A percentile compares a stretch with the other conserved stretches of the same genome.
Evolutionary conservation across 1,140 invertebrate genomes (phyloP).

Genomic region (Gonioctena quinquepunctata): DNA sequence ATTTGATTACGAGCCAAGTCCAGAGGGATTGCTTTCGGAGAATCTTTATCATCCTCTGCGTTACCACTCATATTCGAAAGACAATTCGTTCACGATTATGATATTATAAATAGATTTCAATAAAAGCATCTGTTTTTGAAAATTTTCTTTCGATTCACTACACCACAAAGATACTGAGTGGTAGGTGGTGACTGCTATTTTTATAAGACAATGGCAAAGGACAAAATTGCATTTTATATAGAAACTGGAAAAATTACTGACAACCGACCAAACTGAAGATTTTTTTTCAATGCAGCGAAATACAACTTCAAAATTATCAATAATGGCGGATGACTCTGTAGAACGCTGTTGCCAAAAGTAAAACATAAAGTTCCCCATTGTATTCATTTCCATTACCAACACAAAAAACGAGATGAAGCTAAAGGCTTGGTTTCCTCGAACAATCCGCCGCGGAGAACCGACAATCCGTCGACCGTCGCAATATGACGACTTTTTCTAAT

Average conservation of each 20-base stretch:
- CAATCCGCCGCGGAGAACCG: too few relatives aligned
- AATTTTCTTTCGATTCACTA: neutral
- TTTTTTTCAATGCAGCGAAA: conserved; percentile 4
- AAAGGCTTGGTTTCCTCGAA: too few relatives aligned
- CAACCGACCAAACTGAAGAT: neutral
- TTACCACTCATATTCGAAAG: conserved; percentile 48
- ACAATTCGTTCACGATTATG: neutral
- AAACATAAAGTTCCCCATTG: too few relatives aligned
- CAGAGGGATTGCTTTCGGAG: conserved; percentile 47
- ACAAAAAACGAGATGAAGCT: too few relatives aligned
- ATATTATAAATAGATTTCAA: neutral
- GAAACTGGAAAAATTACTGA: neutral
- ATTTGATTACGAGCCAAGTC: conserved; percentile 51
- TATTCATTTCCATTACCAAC: neutral
- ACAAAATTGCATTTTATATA: neutral
- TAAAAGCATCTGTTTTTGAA: conserved; percentile 23
- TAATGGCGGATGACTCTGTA: conserved; percentile 12
- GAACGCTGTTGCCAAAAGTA: neutral
- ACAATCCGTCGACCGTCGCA: too few relatives aligned
- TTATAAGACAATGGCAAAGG: neutral
- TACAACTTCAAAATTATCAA: conserved; percentile 17
- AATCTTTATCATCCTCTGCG: conserved; percentile 52
- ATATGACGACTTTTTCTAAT: too few relatives aligned
- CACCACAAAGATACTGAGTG: neutral
- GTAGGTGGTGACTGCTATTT: neutral